Conservation (phyloP, 2,888 invertebrate genomes). For the Silvanus unidentatus region DNA sequence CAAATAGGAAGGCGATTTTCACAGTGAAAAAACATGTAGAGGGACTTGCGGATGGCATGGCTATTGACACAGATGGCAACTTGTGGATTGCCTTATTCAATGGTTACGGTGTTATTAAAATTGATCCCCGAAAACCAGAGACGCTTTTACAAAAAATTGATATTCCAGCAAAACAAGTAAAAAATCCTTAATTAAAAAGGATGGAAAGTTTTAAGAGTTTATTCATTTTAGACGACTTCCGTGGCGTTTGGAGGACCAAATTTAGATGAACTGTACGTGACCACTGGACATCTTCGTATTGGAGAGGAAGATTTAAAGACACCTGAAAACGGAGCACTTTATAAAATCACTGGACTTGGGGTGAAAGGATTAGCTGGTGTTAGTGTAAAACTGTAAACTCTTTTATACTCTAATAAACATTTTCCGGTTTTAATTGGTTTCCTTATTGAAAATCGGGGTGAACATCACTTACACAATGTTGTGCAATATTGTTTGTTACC, state of each 20-base stretch:
- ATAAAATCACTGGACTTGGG: conserved; percentile 37
- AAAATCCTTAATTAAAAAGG: not conserved
- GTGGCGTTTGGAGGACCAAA: conserved; percentile 32
- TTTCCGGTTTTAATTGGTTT: not conserved
- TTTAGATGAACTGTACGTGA: conserved; percentile 30
- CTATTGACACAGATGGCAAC: conserved; percentile 64
- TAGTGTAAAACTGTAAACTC: conserved; percentile 20
- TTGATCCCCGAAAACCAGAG: conserved; percentile 51
- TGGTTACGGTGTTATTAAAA: conserved; percentile 56
- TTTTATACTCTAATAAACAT: not conserved
- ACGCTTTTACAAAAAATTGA: conserved; percentile 55
- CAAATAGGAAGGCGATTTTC: conserved; percentile 56
- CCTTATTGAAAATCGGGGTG: too few relatives aligned
- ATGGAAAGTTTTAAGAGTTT: not conserved
- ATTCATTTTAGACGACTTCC: conserved; percentile 25
- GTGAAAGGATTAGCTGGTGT: conserved; percentile 37
- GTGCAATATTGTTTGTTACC: too few relatives aligned
- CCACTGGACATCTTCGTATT: conserved; percentile 22
- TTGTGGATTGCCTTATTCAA: conserved; percentile 73
- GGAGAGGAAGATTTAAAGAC: conserved; percentile 19
- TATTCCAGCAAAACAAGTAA: conserved; percentile 59
- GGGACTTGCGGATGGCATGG: conserved; percentile 60
- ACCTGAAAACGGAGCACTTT: conserved; percentile 39
- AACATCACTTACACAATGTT: too few relatives aligned
- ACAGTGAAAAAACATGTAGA: conserved; percentile 46